phyloP scores from a whole-genome alignment of 2,888 invertebrate genomes.

The Drosophila percnosoma region DNA sequence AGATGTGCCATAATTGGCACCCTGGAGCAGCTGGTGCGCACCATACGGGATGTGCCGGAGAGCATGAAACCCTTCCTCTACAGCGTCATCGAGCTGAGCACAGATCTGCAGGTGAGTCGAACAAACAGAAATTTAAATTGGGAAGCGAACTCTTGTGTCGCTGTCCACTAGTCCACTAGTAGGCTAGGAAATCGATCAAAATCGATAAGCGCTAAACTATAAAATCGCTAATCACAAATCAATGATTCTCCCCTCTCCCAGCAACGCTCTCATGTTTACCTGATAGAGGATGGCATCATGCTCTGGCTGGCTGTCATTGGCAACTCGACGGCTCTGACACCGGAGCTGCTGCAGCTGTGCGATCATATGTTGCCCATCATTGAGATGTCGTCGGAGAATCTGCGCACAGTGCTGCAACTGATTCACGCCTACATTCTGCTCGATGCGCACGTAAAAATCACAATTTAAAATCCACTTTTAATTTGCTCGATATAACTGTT shows the following conservation, averaged over 20 bases:
- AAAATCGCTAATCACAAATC: too few relatives aligned
- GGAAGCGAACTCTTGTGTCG: neutral
- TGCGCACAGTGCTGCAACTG: slow-evolving; percentile 91
- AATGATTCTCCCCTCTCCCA: slow-evolving; percentile 69
- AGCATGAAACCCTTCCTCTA: slow-evolving; percentile 88
- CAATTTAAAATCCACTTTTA: neutral
- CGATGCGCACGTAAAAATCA: slow-evolving; percentile 86
- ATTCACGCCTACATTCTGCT: slow-evolving; percentile 93
- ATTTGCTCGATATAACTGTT: neutral
- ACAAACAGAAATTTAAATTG: neutral
- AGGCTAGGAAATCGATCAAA: neutral
- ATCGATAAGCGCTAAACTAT: too few relatives aligned
- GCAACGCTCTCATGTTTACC: slow-evolving; percentile 93
- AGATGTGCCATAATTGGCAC: slow-evolving; percentile 95
- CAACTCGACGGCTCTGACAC: slow-evolving; percentile 88
- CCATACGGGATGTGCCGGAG: slow-evolving; percentile 87
- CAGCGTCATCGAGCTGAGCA: slow-evolving; percentile 90
- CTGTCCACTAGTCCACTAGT: neutral
- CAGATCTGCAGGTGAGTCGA: slow-evolving; percentile 88
- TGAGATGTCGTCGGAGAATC: slow-evolving; percentile 92
- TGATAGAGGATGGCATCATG: slow-evolving; percentile 96
- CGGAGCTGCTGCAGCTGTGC: slow-evolving; percentile 90
- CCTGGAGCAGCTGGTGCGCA: slow-evolving; percentile 92
- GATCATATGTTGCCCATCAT: slow-evolving; percentile 90
- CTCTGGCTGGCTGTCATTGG: slow-evolving; percentile 95